These are phyloP conservation scores for Monarcha castaneiventris DNA, from an alignment of 2,113 vertebrate genomes.

Conservation along the genomic window DNA sequence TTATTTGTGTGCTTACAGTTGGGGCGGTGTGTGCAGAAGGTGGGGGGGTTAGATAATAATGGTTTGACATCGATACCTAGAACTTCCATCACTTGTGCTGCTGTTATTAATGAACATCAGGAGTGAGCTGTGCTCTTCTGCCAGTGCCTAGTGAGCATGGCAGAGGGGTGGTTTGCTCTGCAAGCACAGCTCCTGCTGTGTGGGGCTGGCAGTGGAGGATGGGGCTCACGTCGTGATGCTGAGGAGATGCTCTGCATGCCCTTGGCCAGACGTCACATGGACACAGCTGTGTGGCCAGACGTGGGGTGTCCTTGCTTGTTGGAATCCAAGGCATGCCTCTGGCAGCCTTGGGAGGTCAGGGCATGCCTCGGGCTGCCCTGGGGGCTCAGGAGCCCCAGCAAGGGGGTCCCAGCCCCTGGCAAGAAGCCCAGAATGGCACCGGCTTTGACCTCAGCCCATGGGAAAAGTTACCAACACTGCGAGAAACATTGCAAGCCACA, in stretches of 20 bases:
- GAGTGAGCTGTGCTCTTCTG: neutral
- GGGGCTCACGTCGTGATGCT: fast-evolving
- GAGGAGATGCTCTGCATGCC: neutral
- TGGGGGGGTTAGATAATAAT: fast-evolving
- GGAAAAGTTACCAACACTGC: no score
- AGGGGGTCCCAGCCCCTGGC: no score
- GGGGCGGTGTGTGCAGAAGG: neutral
- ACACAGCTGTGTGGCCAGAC: neutral
- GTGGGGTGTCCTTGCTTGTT: neutral
- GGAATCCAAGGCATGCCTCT: no score
- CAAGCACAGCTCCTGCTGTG: neutral
- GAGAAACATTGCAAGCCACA: no score
- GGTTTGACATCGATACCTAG: neutral
- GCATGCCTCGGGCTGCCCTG: no score
- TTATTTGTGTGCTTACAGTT: neutral
- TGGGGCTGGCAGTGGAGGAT: neutral
- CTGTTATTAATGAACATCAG: neutral
- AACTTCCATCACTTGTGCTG: neutral
- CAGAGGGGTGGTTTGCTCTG: neutral
- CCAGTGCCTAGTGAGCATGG: neutral
- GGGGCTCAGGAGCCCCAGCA: no score
- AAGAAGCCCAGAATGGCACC: no score
- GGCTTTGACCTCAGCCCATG: no score
- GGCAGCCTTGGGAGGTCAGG: no score
- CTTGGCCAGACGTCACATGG: neutral